Evolutionary conservation across 2,888 invertebrate genomes (phyloP), one percentile per base, ranked within the genome.

Genomic region (Mythimna lalbum): DNA sequence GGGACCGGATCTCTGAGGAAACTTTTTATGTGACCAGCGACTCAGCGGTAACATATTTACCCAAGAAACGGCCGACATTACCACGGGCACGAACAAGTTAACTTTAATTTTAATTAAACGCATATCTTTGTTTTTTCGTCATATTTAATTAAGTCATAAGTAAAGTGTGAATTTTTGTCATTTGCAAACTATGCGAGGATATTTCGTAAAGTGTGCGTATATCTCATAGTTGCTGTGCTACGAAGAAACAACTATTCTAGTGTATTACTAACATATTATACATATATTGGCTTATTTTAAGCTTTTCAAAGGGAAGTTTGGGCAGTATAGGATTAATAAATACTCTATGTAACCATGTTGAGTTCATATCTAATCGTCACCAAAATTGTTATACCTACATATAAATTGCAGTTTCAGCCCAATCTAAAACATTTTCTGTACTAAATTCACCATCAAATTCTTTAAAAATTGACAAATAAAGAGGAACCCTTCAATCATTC

Each of bases 1-100:
- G 91, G 73, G 94, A 95, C 95, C 95, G 95, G 95, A 92, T 95
- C 92, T 92, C 83, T 73, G 88, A 92, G 91, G 92, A 92, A 87
- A 90, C 90, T 93, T 95, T 95, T 95, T 94, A 93, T 93, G 91
- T 91, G 93, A 90, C 93, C 91, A 92, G 87, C 90, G 89, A 86
- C 88, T 87, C 86, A 87, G 89, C 90, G 90, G 87, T 88, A 90
- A 92, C 92, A 90, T 93, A 92, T 95, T 94, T 94, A 93, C 94
- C 86, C 89, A 93, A 94, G 90, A 90, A 73, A 87, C 68, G 81
- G 73, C 72, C 83, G 77, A 77, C 81, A 81, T 80, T 73, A 75
- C 68, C 67, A 52, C 63, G 65, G 68, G 63, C 79, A 80, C 71
- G 68, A 84, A 82, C 86, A 86, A 81, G 71, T 78, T 73, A 66